These are phyloP conservation scores for Chloroceryle inda DNA, from an alignment of 2,797 vertebrate species.

Conservation along the genomic window DNA sequence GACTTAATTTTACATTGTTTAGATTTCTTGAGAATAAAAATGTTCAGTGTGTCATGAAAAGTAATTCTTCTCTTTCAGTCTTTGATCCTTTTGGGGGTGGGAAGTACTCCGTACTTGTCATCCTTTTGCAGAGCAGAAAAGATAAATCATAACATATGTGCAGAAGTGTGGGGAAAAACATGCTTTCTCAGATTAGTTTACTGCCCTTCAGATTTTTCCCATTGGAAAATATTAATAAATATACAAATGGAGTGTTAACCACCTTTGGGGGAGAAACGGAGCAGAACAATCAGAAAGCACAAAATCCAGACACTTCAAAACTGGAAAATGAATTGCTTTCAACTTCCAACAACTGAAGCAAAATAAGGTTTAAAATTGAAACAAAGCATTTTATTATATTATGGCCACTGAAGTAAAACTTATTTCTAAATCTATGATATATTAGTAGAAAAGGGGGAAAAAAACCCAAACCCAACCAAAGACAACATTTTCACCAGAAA, in stretches of 20 bases:
- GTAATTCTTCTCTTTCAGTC: background rate
- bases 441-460: background rate
- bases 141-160: slow-evolving; percentile 48
- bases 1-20: background rate
- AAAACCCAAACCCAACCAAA: no score
- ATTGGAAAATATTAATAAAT: slow-evolving; percentile 61
- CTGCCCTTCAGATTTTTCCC: slow-evolving; percentile 9
- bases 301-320: background rate
- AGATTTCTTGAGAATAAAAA: slow-evolving; percentile 7
- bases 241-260: slow-evolving; percentile 24
- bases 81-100: slow-evolving; percentile 13
- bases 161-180: slow-evolving; percentile 18
- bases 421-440: background rate
- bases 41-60: background rate
- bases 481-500: background rate
- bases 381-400: background rate
- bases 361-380: background rate
- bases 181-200: slow-evolving; percentile 29
- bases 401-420: background rate
- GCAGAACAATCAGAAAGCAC: background rate
- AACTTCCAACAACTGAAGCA: background rate
- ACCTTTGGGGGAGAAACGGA: background rate
- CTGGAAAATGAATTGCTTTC: background rate
- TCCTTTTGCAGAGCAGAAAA: background rate
- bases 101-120: slow-evolving; percentile 24